These are phyloP conservation scores for Buphagus erythrorhynchus DNA, from an alignment of 2,797 vertebrate genomes.

Conservation along the genomic window DNA sequence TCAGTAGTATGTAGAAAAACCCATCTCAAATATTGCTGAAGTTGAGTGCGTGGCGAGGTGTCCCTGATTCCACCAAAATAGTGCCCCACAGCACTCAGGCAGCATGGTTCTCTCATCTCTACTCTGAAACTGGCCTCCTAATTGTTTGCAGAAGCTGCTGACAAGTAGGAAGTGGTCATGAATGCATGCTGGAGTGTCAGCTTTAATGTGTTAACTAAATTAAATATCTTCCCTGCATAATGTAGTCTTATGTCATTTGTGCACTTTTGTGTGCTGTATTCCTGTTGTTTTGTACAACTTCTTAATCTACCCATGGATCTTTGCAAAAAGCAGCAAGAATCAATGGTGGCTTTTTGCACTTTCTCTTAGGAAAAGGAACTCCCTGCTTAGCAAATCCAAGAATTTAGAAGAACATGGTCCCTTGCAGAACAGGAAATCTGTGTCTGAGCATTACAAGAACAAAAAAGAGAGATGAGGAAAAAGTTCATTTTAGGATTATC, in stretches of 20 bases:
- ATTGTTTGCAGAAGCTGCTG: neutral
- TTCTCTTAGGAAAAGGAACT: neutral
- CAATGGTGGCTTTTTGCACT: neutral
- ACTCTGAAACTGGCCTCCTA: neutral
- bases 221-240: neutral
- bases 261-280: neutral
- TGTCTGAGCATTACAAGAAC: neutral
- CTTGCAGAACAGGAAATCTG: neutral
- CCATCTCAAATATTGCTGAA: neutral
- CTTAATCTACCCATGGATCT: neutral
- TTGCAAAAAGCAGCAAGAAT: neutral
- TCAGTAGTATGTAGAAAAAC: neutral
- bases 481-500: neutral
- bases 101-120: neutral
- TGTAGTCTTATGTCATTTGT: neutral
- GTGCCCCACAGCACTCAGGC: neutral
- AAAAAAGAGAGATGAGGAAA: neutral
- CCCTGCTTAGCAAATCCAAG: neutral
- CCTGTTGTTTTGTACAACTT: neutral
- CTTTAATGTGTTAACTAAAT: neutral
- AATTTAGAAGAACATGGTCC: neutral
- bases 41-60: rapidly evolving
- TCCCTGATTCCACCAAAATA: neutral
- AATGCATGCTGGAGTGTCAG: neutral
- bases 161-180: neutral